Evolutionary conservation across 2,113 vertebrate species (phyloP).

Genomic region (Carollia perspicillata): DNA sequence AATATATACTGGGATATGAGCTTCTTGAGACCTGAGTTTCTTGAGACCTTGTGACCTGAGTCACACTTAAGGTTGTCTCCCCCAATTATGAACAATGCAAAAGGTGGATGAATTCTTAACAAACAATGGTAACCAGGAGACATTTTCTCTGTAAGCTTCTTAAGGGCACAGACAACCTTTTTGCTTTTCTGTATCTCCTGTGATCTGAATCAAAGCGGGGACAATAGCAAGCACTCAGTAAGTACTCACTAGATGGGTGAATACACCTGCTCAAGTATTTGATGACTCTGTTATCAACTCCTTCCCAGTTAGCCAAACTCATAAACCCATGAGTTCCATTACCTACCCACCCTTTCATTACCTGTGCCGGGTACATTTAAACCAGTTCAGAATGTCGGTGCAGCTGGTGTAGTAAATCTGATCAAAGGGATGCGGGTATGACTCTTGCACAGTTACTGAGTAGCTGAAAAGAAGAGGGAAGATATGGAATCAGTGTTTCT

Average conservation of each 20-base stretch:
- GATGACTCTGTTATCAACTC: not conserved
- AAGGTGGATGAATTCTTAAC: not conserved
- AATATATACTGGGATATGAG: not conserved
- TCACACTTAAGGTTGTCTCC: not conserved
- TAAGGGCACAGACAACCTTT: not conserved
- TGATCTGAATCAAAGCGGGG: not conserved
- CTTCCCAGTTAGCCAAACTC: not conserved
- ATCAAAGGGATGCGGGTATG: conserved; percentile 94
- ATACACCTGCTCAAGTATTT: not conserved
- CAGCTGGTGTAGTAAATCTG: conserved; percentile 98
- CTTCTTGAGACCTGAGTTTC: not conserved
- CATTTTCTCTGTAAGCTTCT: not conserved
- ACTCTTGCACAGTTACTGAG: conserved; percentile 95
- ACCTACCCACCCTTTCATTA: conserved; percentile 69
- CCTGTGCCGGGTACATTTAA: conserved; percentile 98
- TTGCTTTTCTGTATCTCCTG: not conserved
- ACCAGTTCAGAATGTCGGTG: conserved; percentile 97
- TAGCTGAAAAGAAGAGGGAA: conserved; percentile 84
- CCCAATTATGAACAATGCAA: no score
- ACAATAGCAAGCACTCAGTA: not conserved
- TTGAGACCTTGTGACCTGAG: no score
- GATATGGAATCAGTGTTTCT: not conserved
- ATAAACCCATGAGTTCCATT: no score
- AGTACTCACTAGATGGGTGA: no score
- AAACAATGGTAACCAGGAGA: not conserved